These are phyloP conservation scores for Zaprionus tsacasi DNA, from an alignment of 1,140 invertebrate genomes.

Conservation along the genomic window DNA sequence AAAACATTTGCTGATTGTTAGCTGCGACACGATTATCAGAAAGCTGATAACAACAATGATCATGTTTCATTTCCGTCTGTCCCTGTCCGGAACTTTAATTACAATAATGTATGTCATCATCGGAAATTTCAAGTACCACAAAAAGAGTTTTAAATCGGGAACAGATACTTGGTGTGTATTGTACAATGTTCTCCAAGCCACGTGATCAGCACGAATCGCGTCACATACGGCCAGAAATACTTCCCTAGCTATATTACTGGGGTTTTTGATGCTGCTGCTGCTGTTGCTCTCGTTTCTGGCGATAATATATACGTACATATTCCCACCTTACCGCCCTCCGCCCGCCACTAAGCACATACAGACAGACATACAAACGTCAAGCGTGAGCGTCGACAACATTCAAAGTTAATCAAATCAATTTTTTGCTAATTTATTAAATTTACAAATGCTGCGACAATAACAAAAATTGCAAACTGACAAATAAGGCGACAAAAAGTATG, in stretches of 20 bases:
- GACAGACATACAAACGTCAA: constrained; percentile 32
- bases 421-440: constrained; percentile 80
- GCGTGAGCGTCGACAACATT: constrained; percentile 43
- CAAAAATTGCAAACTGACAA: constrained; percentile 49
- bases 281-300: constrained; percentile 43
- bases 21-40: neutral
- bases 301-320: constrained; percentile 54
- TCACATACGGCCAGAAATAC: constrained; percentile 41
- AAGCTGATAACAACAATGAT: constrained; percentile 1
- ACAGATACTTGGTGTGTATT: constrained; percentile 5
- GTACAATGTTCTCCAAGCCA: constrained; percentile 13
- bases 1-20: neutral
- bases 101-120: neutral
- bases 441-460: constrained; percentile 64
- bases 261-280: constrained; percentile 17
- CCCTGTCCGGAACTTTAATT: neutral
- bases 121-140: neutral
- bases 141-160: neutral
- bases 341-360: neutral
- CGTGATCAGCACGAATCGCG: constrained; percentile 49
- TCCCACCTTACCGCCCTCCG: neutral
- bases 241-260: constrained; percentile 22
- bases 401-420: constrained; percentile 81
- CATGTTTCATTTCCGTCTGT: constrained; percentile 22
- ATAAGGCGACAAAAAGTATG: constrained; percentile 37